These are phyloP conservation scores for Phodopus roborovskii DNA, from an alignment of 2,113 vertebrate genomes.

Conservation along the genomic window DNA sequence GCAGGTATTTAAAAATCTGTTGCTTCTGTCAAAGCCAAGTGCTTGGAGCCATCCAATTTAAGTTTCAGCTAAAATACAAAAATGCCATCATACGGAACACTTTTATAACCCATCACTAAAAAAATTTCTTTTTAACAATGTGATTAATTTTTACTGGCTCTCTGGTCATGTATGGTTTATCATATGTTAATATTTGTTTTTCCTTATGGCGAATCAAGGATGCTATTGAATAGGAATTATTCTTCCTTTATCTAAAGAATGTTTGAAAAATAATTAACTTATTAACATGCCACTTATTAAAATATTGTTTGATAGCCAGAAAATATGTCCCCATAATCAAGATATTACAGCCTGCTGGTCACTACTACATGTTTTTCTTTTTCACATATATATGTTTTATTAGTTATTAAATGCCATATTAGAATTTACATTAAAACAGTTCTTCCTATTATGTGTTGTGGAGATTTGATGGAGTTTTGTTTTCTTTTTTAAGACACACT, in stretches of 20 bases:
- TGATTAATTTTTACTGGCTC: not conserved
- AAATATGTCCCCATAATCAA: not conserved
- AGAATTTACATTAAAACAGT: not conserved
- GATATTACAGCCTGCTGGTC: not conserved
- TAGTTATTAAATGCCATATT: not conserved
- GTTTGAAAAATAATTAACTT: not conserved
- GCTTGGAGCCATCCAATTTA: not conserved
- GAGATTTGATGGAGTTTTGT: not conserved
- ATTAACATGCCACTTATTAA: slow-evolving; percentile 21
- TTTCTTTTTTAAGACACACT: slow-evolving; percentile 92
- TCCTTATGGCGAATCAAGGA: not conserved
- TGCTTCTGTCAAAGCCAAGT: not conserved
- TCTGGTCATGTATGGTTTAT: not conserved
- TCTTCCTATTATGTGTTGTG: not conserved
- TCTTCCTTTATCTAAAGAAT: not conserved
- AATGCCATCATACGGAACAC: not conserved
- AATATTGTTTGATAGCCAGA: not conserved
- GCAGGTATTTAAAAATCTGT: not conserved
- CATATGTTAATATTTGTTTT: slow-evolving; percentile 52
- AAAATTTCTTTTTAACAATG: slow-evolving; percentile 19
- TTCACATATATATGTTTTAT: not conserved
- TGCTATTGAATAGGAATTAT: not conserved
- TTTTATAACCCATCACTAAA: slow-evolving; percentile 2
- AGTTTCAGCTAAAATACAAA: slow-evolving; percentile 2
- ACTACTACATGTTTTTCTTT: not conserved